These are phyloP conservation scores for Hipposideros larvatus DNA, from an alignment of 2,797 vertebrate genomes.

Conservation along the genomic window DNA sequence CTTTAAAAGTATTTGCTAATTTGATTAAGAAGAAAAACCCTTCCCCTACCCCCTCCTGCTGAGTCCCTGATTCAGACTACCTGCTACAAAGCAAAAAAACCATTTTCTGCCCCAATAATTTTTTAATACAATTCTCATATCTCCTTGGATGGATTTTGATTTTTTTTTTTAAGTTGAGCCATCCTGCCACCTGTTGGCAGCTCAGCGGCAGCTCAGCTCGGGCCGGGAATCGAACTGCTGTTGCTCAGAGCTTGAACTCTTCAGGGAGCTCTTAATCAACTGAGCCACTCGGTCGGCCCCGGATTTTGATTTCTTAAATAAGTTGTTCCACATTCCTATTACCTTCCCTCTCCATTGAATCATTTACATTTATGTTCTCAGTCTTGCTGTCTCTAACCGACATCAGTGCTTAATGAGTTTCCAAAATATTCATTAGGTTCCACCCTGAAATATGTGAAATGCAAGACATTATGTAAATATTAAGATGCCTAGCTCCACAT, in stretches of 20 bases:
- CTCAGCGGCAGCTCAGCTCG: too few species aligned
- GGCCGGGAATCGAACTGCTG: too few species aligned
- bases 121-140: neutral
- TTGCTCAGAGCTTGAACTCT: too few species aligned
- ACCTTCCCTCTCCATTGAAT: neutral
- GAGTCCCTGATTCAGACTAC: neutral
- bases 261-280: too few species aligned
- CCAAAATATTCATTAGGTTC: neutral
- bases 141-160: too few species aligned
- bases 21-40: neutral
- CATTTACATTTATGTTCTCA: neutral
- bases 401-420: neutral
- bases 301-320: neutral
- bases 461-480: too few species aligned
- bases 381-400: neutral
- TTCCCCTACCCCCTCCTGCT: neutral
- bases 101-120: fast-evolving
- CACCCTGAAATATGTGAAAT: too few species aligned
- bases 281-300: too few species aligned
- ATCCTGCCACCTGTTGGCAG: too few species aligned
- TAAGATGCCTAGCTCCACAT: fast-evolving
- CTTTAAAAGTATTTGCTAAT: neutral
- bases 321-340: fast-evolving
- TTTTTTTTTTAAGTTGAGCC: too few species aligned
- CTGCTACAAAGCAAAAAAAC: fast-evolving